A percentile compares a stretch with the other conserved stretches of the same genome.
Conservation (phyloP, 2,113 vertebrate species). For the Larimichthys polyactis region DNA sequence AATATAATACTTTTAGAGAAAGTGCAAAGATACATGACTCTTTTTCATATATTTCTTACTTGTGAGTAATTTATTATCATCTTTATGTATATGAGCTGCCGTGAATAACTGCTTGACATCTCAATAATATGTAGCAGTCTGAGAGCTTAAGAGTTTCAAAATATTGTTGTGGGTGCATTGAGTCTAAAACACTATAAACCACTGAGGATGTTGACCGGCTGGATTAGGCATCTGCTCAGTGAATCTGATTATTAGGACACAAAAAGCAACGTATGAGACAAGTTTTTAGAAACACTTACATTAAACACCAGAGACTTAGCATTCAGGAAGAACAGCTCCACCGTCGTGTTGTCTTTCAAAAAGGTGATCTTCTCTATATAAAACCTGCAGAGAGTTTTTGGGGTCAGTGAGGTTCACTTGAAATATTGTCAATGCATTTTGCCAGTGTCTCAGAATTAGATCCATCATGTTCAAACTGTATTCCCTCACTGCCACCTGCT, state of each 20-base stretch:
- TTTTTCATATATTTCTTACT: no score
- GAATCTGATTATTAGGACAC: not conserved
- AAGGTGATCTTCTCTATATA: conserved; percentile 97
- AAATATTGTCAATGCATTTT: conserved; percentile 25
- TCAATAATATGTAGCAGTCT: not conserved
- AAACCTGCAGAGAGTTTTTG: conserved; percentile 87
- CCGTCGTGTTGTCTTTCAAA: conserved; percentile 94
- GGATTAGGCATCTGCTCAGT: conserved; percentile 4
- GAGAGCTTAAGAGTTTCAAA: not conserved
- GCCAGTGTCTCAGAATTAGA: not conserved
- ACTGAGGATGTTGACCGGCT: not conserved
- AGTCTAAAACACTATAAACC: no score
- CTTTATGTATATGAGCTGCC: no score
- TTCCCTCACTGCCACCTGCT: conserved; percentile 77
- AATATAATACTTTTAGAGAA: no score
- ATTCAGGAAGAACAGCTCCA: conserved; percentile 98
- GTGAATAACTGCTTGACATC: not conserved
- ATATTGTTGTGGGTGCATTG: not conserved
- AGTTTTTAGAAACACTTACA: conserved; percentile 84
- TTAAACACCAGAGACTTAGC: conserved; percentile 94
- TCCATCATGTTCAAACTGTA: conserved; percentile 15
- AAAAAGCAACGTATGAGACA: not conserved
- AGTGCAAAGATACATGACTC: no score
- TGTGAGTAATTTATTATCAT: no score
- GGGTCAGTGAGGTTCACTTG: conserved; percentile 16